These are phyloP conservation scores for Eilema caniola DNA, from an alignment of 2,888 invertebrate species.

Conservation along the genomic window DNA sequence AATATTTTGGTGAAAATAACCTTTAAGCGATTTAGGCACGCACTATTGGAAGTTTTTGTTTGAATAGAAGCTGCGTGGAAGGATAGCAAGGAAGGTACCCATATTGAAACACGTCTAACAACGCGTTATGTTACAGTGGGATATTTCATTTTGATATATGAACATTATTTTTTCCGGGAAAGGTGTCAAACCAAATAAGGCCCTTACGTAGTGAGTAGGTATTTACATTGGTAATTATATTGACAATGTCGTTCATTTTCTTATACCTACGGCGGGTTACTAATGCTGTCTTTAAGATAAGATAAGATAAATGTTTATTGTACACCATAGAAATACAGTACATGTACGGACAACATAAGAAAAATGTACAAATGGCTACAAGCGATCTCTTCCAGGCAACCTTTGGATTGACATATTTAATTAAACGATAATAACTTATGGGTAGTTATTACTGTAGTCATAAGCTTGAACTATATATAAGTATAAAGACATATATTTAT, in stretches of 20 bases:
- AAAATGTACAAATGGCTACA: too few species aligned
- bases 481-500: too few species aligned
- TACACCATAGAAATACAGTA: too few species aligned
- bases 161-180: neutral
- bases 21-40: neutral
- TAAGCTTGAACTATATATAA: too few species aligned
- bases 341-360: too few species aligned
- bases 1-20: neutral
- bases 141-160: neutral
- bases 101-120: neutral
- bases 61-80: neutral
- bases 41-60: neutral
- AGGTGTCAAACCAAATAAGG: neutral
- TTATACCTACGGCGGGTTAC: neutral
- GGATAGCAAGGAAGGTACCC: neutral
- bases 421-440: too few species aligned
- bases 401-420: too few species aligned
- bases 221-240: neutral
- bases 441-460: too few species aligned
- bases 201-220: neutral
- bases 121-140: neutral
- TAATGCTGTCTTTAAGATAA: neutral
- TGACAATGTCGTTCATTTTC: neutral
- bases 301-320: too few species aligned
- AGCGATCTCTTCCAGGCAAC: too few species aligned